phyloP scores from a whole-genome alignment of 2,888 invertebrate species.

The Schrankia costaestrigalis region DNA sequence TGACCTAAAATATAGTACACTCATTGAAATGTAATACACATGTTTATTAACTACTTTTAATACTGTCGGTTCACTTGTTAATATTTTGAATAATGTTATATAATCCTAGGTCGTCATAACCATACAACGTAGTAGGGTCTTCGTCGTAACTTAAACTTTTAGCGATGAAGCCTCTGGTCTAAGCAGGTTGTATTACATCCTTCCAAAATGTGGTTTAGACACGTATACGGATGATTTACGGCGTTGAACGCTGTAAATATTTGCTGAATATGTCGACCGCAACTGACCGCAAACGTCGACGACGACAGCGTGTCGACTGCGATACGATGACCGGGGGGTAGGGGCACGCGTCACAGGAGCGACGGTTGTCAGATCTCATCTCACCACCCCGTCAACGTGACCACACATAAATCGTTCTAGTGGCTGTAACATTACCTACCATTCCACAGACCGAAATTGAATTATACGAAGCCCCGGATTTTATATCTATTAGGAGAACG shows the following conservation, averaged over 20 bases:
- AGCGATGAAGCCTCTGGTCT: slow-evolving; percentile 6
- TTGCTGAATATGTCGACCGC: slow-evolving; percentile 33
- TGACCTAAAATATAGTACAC: too few relatives aligned
- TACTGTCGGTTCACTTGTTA: too few relatives aligned
- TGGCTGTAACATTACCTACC: slow-evolving; percentile 36
- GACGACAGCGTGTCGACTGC: too few relatives aligned
- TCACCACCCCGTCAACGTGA: slow-evolving; percentile 37
- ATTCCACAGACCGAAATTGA: slow-evolving; percentile 62
- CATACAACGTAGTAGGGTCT: neutral
- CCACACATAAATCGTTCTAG: slow-evolving; percentile 57
- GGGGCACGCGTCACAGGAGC: slow-evolving; percentile 8
- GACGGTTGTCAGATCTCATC: slow-evolving; percentile 30
- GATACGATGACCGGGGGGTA: slow-evolving; percentile 7
- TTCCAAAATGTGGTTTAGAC: slow-evolving; percentile 40
- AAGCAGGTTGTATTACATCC: slow-evolving; percentile 32
- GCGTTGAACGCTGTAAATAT: slow-evolving; percentile 42
- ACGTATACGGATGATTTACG: slow-evolving; percentile 43
- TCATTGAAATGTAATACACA: too few relatives aligned
- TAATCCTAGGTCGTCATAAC: slow-evolving; percentile 5
- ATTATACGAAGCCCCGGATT: slow-evolving; percentile 71
- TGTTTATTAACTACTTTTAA: too few relatives aligned
- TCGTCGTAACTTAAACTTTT: slow-evolving; percentile 21
- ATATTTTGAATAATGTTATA: too few relatives aligned
- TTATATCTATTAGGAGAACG: slow-evolving; percentile 75
- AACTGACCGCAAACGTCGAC: slow-evolving; percentile 34